Conservation (phyloP, 2,888 invertebrate species). For the Monopis laevigella region DNA sequence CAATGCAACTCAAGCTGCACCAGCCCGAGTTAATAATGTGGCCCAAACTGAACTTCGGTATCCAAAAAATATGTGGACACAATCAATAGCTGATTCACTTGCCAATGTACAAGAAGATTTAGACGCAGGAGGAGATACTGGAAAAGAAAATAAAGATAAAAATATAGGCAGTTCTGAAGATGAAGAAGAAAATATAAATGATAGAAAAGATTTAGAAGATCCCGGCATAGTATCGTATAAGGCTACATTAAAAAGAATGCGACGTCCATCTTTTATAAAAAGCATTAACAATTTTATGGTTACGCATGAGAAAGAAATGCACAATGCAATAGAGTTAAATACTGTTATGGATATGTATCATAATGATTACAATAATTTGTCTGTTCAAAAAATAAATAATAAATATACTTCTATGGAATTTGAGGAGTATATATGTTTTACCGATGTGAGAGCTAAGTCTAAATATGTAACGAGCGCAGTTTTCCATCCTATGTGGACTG, state of each 20-base stretch:
- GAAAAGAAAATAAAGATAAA: slow-evolving; percentile 21
- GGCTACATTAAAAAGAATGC: slow-evolving; percentile 37
- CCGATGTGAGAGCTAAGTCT: slow-evolving; percentile 71
- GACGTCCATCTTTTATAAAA: slow-evolving; percentile 46
- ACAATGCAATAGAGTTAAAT: slow-evolving; percentile 48
- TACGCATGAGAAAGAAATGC: slow-evolving; percentile 33
- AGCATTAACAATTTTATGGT: slow-evolving; percentile 37
- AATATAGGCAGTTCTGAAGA: slow-evolving; percentile 31
- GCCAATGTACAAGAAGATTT: slow-evolving; percentile 28
- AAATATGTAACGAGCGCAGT: slow-evolving; percentile 72
- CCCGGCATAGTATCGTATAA: slow-evolving; percentile 34
- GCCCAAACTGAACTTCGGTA: slow-evolving; percentile 76
- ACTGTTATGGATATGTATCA: slow-evolving; percentile 69
- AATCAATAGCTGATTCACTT: slow-evolving; percentile 59
- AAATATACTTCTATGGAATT: slow-evolving; percentile 43
- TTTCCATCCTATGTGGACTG: slow-evolving; percentile 79
- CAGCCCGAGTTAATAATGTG: slow-evolving; percentile 42
- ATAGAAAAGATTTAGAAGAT: slow-evolving; percentile 19
- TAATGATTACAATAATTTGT: slow-evolving; percentile 68
- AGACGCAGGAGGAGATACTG: slow-evolving; percentile 39
- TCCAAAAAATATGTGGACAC: slow-evolving; percentile 75
- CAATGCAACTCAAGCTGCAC: slow-evolving; percentile 66
- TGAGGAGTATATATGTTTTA: slow-evolving; percentile 71
- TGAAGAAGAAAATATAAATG: slow-evolving; percentile 24
- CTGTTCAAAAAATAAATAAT: slow-evolving; percentile 34